Evolutionary conservation across 2,888 invertebrate species (phyloP), one percentile per base, ranked within the genome.

Genomic region (Drosophila siamana): DNA sequence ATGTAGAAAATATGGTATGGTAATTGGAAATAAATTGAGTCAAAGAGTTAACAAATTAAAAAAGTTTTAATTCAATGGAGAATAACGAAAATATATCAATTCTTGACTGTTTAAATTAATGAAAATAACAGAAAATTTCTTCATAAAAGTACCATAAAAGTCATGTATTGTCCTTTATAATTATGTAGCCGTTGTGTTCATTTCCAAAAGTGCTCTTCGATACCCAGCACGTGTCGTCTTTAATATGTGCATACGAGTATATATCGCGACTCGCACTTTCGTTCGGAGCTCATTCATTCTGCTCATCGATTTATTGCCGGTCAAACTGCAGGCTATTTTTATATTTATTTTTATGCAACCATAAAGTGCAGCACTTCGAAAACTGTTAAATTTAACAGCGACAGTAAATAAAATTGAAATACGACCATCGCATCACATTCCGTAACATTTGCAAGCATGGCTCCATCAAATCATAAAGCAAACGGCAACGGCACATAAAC

Each of bases 401-500:
- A 65, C 47, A 50, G 51, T 65, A 52, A 79, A 75, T 62, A 56
- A 75, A 74, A 79, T 70, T 66, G 43, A 63, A 60, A 57, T 62
- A 47, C 69, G 70, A 82, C 50, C 38, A 68, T 61, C 40, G 64
- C 54, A 5, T 33, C 33, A n/a, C 33, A 38, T 40, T 16, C 26
- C 15, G 54, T 40, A 51, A 48, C 55, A 79, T 70, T 79, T 65
- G 40, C n/a, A 40, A 55, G 62, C 48, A 80, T 59, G 36, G 60
- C 60, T 48, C 55, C 66, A 69, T 69, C 66, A 78, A 74, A 69
- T 68, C 80, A 72, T 77, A 68, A 68, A 65, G 56, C 62, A 80
- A 80, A 71, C 46, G 26, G 50, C 40, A 40, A 33, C 11, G 48
- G 63, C 66, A 74, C 80, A 88, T 88, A 88, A 83, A 88, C 88